These are phyloP conservation scores for Danaus chrysippus DNA, from an alignment of 2,888 invertebrate genomes.

Conservation along the genomic window DNA sequence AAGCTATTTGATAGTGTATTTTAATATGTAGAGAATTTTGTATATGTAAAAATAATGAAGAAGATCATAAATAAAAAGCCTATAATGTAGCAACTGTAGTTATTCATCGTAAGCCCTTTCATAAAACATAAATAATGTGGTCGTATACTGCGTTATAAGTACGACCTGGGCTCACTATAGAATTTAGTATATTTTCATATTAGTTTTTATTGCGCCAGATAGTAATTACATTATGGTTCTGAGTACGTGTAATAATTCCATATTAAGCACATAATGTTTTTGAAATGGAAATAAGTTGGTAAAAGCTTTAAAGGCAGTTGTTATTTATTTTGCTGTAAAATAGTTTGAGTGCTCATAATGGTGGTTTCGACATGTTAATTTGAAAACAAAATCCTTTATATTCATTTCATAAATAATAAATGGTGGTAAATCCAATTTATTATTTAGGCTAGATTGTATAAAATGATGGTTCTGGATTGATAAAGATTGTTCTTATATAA, in stretches of 20 bases:
- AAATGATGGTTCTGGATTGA: too few relatives aligned
- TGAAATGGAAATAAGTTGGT: background rate
- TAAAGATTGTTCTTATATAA: too few relatives aligned
- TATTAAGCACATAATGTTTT: background rate
- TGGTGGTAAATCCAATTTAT: too few relatives aligned
- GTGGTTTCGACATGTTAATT: too few relatives aligned
- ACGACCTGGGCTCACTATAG: conserved; percentile 36
- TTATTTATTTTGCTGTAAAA: background rate
- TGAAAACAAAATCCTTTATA: too few relatives aligned
- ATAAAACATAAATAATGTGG: conserved; percentile 46
- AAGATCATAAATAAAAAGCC: background rate
- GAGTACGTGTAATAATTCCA: conserved; percentile 1
- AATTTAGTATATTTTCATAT: conserved; percentile 44
- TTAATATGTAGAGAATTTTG: background rate
- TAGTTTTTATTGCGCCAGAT: conserved; percentile 43
- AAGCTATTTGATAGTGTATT: too few relatives aligned
- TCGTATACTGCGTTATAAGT: conserved; percentile 38
- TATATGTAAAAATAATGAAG: background rate
- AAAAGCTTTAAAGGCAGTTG: conserved; percentile 1
- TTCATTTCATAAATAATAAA: too few relatives aligned
- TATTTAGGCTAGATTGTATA: too few relatives aligned
- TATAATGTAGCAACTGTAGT: conserved; percentile 18
- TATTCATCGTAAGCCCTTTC: conserved; percentile 15
- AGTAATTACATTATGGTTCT: conserved; percentile 28
- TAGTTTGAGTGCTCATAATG: background rate